These are phyloP conservation scores for Gila robusta DNA, from an alignment of 2,797 vertebrate genomes.

Conservation along the genomic window DNA sequence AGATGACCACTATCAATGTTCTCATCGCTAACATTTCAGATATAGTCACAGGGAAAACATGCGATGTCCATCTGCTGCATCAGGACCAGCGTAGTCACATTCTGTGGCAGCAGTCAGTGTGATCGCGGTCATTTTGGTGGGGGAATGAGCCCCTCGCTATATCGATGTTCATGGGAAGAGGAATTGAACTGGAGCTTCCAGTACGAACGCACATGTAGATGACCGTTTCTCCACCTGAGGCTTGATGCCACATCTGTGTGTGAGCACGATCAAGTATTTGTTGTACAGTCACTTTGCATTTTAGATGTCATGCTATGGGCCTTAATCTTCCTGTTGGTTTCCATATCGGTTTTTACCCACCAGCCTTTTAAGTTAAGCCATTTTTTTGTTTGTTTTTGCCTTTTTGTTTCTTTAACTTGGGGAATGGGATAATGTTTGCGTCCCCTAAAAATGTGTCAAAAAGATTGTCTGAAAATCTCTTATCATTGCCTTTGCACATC, in stretches of 20 bases:
- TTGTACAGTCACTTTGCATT: slow-evolving; percentile 42
- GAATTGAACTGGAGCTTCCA: slow-evolving; percentile 53
- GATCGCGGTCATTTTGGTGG: slow-evolving; percentile 2
- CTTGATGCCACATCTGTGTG: slow-evolving; percentile 21
- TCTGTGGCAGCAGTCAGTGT: slow-evolving; percentile 20
- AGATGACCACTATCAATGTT: slow-evolving; percentile 46
- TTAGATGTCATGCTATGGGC: slow-evolving; percentile 49
- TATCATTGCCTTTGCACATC: slow-evolving; percentile 76
- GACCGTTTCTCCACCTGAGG: slow-evolving; percentile 17
- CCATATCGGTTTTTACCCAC: slow-evolving; percentile 23
- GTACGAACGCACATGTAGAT: slow-evolving; percentile 7
- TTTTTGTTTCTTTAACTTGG: slow-evolving; percentile 52
- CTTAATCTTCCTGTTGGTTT: slow-evolving; percentile 48
- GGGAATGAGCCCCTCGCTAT: not conserved
- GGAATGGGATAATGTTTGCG: slow-evolving; percentile 38
- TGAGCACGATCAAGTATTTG: slow-evolving; percentile 23
- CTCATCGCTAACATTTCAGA: slow-evolving; percentile 53
- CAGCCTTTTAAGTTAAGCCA: slow-evolving; percentile 50
- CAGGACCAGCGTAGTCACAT: slow-evolving; percentile 17
- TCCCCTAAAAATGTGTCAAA: slow-evolving; percentile 57
- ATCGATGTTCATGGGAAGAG: slow-evolving; percentile 26
- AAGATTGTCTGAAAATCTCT: slow-evolving; percentile 67
- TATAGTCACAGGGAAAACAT: slow-evolving; percentile 36
- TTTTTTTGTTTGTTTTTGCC: slow-evolving; percentile 40
- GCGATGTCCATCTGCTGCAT: slow-evolving; percentile 44